phyloP scores from a whole-genome alignment of 1,140 invertebrate genomes.

The Gryon sp. region DNA sequence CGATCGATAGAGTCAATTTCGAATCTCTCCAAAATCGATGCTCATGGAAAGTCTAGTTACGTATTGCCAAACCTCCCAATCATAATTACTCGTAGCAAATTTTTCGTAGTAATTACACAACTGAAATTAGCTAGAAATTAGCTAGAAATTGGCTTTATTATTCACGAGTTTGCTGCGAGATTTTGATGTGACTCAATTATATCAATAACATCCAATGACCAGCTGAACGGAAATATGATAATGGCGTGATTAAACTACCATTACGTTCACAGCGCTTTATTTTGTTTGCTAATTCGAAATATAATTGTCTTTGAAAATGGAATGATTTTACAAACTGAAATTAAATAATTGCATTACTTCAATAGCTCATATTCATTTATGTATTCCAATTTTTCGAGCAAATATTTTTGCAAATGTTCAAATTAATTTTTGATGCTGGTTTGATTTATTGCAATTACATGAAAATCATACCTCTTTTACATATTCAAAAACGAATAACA shows the following conservation, averaged over 20 bases:
- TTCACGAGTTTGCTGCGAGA: constrained; percentile 19
- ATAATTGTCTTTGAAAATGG: not conserved
- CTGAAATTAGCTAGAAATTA: constrained; percentile 50
- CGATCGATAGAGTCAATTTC: constrained; percentile 68
- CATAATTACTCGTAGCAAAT: constrained; percentile 44
- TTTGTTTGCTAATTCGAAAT: not conserved
- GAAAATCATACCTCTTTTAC: too few species aligned
- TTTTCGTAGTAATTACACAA: constrained; percentile 57
- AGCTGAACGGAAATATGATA: constrained; percentile 41
- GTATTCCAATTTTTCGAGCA: too few species aligned
- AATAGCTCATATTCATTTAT: too few species aligned
- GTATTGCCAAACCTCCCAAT: constrained; percentile 27
- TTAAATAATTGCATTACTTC: not conserved
- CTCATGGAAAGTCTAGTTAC: constrained; percentile 2
- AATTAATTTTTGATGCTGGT: too few species aligned
- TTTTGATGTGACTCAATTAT: constrained; percentile 49
- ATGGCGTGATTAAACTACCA: constrained; percentile 34
- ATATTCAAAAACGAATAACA: too few species aligned
- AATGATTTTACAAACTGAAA: too few species aligned
- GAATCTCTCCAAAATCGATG: constrained; percentile 50
- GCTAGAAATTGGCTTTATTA: constrained; percentile 56
- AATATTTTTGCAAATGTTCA: too few species aligned
- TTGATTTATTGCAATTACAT: too few species aligned
- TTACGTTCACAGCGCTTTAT: not conserved
- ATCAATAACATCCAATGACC: constrained; percentile 31